Percentiles rank a stretch among this genome's conserved stretches.
Evolutionary conservation across 2,888 invertebrate species (phyloP).

Genomic region (Orthosia cruda): DNA sequence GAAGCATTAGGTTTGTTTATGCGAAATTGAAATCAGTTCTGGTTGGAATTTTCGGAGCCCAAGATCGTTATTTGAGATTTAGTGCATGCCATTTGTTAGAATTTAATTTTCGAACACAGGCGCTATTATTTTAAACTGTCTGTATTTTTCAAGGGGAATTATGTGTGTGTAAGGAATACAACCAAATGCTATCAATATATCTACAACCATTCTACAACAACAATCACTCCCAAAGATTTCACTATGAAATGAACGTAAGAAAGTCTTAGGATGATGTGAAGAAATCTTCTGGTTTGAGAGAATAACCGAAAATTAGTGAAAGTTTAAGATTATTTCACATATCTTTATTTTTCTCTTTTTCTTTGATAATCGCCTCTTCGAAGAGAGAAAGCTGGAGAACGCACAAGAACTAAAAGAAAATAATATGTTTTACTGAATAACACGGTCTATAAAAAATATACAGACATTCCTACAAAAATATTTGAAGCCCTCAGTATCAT

Average conservation of each 20-base stretch:
- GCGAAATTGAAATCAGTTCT: conserved; percentile 37
- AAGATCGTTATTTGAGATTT: conserved; percentile 28
- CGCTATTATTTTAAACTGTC: not conserved
- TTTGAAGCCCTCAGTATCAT: not conserved
- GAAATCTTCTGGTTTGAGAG: no score
- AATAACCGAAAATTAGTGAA: no score
- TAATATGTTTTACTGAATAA: not conserved
- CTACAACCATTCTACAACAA: no score
- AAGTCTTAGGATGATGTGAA: no score
- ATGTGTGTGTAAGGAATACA: not conserved
- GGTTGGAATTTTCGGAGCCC: conserved; percentile 13
- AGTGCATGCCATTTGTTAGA: conserved; percentile 29
- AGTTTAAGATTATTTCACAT: no score
- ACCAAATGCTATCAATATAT: not conserved
- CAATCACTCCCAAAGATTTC: no score
- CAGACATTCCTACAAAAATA: not conserved
- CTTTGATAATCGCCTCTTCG: no score
- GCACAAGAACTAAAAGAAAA: not conserved
- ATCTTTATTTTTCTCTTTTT: no score
- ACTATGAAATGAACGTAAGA: no score
- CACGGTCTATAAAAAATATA: not conserved
- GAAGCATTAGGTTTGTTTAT: conserved; percentile 46
- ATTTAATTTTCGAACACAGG: not conserved
- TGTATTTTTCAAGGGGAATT: no score
- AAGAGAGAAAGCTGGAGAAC: no score